Evolutionary conservation across 2,888 invertebrate species (phyloP).

Genomic region (Therioaphis trifolii): DNA sequence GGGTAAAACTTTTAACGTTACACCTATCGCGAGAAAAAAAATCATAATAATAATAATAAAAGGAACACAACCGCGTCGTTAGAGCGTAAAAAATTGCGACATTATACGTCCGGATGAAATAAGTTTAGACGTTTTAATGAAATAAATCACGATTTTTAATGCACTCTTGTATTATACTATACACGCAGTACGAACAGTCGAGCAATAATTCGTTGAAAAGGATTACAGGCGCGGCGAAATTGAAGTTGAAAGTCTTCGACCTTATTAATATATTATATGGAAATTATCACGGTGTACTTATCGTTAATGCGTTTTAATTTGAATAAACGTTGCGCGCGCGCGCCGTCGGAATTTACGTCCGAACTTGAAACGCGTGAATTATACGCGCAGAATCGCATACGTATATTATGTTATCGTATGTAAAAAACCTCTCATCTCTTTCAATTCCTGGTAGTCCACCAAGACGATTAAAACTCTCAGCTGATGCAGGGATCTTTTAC

Average conservation of each 20-base stretch:
- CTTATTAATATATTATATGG: background rate
- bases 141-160: constrained; percentile 32
- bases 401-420: too few relatives aligned
- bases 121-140: constrained; percentile 24
- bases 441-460: too few relatives aligned
- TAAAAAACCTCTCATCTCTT: too few relatives aligned
- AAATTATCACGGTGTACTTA: background rate
- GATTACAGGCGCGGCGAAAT: background rate
- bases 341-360: background rate
- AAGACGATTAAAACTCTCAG: too few relatives aligned
- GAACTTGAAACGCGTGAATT: background rate
- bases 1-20: constrained; percentile 38
- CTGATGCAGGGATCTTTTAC: too few relatives aligned
- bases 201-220: background rate
- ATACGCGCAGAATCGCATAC: background rate
- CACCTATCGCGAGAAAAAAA: background rate
- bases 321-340: background rate
- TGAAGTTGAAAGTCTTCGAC: background rate
- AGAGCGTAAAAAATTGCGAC: background rate
- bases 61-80: background rate
- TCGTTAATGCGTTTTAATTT: background rate
- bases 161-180: background rate
- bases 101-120: background rate
- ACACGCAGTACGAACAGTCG: too few relatives aligned
- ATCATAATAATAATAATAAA: background rate